Evolutionary conservation across 2,888 invertebrate genomes (phyloP).

Genomic region (Hirtodrosophila trivittata): DNA sequence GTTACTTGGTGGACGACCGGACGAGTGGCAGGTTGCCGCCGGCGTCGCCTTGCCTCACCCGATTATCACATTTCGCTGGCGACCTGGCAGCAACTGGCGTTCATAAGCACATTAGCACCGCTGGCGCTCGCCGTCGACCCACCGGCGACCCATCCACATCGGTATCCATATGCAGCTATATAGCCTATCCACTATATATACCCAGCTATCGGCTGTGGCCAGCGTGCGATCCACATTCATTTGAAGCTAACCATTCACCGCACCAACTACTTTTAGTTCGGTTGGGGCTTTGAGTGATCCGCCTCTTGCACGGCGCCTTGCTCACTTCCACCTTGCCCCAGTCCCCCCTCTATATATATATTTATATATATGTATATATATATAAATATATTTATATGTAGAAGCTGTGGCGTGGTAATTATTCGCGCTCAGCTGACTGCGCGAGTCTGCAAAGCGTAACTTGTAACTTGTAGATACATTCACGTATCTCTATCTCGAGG

Average conservation of each 20-base stretch:
- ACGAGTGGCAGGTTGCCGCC: conserved; percentile 1
- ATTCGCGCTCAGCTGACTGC: conserved; percentile 81
- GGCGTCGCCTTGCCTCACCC: conserved; percentile 36
- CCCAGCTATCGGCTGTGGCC: conserved; percentile 22
- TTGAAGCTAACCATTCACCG: conserved; percentile 61
- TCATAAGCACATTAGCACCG: conserved; percentile 77
- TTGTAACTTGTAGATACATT: conserved; percentile 76
- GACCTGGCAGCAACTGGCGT: conserved; percentile 58
- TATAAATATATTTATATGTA: background rate
- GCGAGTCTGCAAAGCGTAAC: conserved; percentile 77
- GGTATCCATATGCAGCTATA: conserved; percentile 15
- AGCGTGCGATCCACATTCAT: conserved; percentile 64
- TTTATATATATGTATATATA: no score
- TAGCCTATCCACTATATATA: background rate
- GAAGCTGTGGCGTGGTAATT: conserved; percentile 73
- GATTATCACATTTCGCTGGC: conserved; percentile 71
- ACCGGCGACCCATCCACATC: conserved; percentile 28
- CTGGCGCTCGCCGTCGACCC: conserved; percentile 65
- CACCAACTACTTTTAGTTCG: conserved; percentile 50
- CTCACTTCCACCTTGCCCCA: background rate
- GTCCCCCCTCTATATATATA: background rate
- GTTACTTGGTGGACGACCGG: no score
- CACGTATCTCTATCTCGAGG: conserved; percentile 61
- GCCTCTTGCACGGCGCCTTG: conserved; percentile 59
- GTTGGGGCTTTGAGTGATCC: conserved; percentile 54